A percentile compares a stretch with the other conserved stretches of the same genome.
Conservation (phyloP, 1,140 invertebrate genomes). For the Leucophenga varia region DNA sequence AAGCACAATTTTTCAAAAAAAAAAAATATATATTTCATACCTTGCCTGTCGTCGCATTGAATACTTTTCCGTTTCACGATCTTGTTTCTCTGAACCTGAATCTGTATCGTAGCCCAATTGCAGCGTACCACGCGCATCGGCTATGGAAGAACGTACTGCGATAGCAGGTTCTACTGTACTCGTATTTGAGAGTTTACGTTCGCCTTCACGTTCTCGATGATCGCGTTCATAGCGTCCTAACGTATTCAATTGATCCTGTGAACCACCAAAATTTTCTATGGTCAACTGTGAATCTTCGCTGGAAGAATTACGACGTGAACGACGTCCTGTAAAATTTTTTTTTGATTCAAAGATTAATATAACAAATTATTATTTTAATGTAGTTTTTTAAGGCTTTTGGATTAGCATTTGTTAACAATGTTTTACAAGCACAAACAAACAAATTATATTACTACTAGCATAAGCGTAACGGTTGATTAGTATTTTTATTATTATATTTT, state of each 20-base stretch:
- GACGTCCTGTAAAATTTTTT: constrained; percentile 57
- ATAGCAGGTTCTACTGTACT: constrained; percentile 59
- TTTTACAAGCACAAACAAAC: too few species aligned
- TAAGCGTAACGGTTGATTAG: too few species aligned
- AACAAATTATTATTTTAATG: background rate
- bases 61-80: constrained; percentile 61
- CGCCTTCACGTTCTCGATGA: constrained; percentile 34
- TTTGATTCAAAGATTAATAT: background rate
- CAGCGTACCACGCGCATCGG: constrained; percentile 72
- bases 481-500: too few species aligned
- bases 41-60: constrained; percentile 61
- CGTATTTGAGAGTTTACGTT: constrained; percentile 65
- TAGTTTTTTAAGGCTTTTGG: background rate
- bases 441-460: too few species aligned
- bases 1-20: background rate
- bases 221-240: constrained; percentile 59
- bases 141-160: constrained; percentile 69
- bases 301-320: constrained; percentile 80
- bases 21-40: constrained; percentile 8
- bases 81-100: constrained; percentile 58
- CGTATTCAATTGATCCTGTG: constrained; percentile 74
- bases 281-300: constrained; percentile 86
- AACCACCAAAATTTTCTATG: constrained; percentile 89
- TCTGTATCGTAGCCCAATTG: constrained; percentile 70
- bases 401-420: too few species aligned